A percentile compares a stretch with the other conserved stretches of the same genome.
Conservation (phyloP, 2,797 vertebrate species). For the Bryconaethiops microstoma region DNA sequence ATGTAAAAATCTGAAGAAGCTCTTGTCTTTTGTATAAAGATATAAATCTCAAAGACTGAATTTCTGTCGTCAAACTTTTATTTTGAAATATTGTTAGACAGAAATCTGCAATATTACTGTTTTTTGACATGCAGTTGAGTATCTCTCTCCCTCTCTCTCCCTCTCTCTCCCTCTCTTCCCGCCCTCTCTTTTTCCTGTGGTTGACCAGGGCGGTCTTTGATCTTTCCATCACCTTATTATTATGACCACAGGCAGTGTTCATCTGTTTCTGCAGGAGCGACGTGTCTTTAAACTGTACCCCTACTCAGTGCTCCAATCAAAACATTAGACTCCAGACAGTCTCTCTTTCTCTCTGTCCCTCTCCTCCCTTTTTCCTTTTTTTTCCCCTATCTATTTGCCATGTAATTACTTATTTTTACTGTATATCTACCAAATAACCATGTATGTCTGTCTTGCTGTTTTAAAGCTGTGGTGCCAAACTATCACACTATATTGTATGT, state of each 20-base stretch:
- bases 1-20: too few species aligned
- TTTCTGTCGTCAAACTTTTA: too few species aligned
- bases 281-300: constrained; percentile 24
- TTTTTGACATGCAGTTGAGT: neutral
- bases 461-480: neutral
- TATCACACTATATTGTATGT: neutral
- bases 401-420: neutral
- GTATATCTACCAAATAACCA: neutral
- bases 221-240: constrained; percentile 7
- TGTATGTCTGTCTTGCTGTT: neutral
- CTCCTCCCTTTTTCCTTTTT: neutral
- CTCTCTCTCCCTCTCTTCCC: neutral
- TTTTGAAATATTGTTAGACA: neutral
- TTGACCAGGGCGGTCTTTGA: neutral
- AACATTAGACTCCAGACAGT: constrained; percentile 12
- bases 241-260: neutral
- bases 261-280: constrained; percentile 16
- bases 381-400: neutral
- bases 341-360: neutral
- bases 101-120: neutral
- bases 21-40: too few species aligned
- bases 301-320: constrained; percentile 9
- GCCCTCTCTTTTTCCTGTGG: neutral
- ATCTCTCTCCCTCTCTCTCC: neutral
- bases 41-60: too few species aligned